Evolutionary conservation across 2,888 invertebrate species (phyloP).

Genomic region (Eumacrocentrus americanus): DNA sequence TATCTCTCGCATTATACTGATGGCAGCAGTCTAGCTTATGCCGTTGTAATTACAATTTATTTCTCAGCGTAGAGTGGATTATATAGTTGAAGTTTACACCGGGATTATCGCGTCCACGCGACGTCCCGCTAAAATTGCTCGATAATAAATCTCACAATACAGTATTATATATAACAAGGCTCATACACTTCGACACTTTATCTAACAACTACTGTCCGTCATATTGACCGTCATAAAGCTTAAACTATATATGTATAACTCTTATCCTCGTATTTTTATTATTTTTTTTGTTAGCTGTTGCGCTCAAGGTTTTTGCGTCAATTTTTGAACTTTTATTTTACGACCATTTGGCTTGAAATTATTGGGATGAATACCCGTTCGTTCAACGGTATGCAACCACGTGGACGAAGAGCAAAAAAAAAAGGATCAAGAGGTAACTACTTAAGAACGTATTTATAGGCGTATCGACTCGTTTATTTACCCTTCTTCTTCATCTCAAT

Average conservation of each 20-base stretch:
- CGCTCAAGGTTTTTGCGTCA: background rate
- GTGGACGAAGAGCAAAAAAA: background rate
- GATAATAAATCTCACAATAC: conserved; percentile 18
- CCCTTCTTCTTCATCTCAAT: background rate
- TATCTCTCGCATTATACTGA: too few species aligned
- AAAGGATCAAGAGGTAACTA: background rate
- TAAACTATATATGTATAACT: too few species aligned
- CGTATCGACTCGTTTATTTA: background rate
- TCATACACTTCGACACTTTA: background rate
- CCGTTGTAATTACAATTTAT: background rate
- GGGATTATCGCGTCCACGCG: conserved; percentile 2
- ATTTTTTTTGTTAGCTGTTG: background rate
- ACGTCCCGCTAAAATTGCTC: conserved; percentile 27
- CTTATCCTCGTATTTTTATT: background rate
- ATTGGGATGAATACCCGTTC: conserved; percentile 21
- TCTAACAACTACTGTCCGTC: background rate
- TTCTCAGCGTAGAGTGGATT: background rate
- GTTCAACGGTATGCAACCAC: conserved; percentile 17
- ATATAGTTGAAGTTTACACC: background rate
- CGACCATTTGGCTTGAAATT: conserved; percentile 4
- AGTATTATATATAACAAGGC: background rate
- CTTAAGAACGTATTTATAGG: background rate
- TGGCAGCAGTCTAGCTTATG: too few species aligned
- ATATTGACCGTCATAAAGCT: background rate
- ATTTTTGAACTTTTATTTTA: background rate